A percentile compares a stretch with the other conserved stretches of the same genome.
Evolutionary conservation across 2,113 vertebrate species (phyloP).

Genomic region (Rhombomys opimus): DNA sequence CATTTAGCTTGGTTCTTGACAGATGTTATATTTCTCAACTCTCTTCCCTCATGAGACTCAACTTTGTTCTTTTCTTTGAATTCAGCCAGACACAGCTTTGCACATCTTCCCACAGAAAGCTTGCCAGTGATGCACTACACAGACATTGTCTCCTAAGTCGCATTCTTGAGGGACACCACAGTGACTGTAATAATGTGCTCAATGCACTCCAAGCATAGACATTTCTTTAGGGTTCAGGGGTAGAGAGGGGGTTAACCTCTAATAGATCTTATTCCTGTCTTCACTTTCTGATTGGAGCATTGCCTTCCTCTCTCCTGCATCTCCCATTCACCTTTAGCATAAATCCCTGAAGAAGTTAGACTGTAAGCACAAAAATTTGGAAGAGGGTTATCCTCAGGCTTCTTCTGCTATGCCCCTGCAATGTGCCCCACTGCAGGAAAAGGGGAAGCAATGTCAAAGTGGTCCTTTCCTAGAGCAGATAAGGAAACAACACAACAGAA

Average conservation of each 20-base stretch:
- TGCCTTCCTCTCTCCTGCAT: neutral
- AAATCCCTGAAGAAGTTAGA: neutral
- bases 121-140: neutral
- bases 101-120: neutral
- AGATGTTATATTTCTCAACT: neutral
- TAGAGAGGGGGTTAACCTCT: too few relatives aligned
- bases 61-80: neutral
- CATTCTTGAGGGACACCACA: neutral
- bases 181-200: neutral
- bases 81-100: neutral
- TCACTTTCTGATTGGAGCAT: neutral
- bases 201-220: neutral
- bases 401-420: neutral
- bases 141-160: neutral
- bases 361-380: neutral
- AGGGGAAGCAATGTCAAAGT: neutral
- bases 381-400: neutral
- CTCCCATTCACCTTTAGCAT: neutral
- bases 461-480: neutral
- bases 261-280: neutral
- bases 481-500: slow-evolving; percentile 7
- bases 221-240: slow-evolving; percentile 26
- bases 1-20: neutral
- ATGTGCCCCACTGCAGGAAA: neutral
- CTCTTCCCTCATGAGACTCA: neutral